A percentile compares a stretch with the other conserved stretches of the same genome.
phyloP scores from a whole-genome alignment of 2,797 vertebrate species.

The Poliocrania exsul region DNA sequence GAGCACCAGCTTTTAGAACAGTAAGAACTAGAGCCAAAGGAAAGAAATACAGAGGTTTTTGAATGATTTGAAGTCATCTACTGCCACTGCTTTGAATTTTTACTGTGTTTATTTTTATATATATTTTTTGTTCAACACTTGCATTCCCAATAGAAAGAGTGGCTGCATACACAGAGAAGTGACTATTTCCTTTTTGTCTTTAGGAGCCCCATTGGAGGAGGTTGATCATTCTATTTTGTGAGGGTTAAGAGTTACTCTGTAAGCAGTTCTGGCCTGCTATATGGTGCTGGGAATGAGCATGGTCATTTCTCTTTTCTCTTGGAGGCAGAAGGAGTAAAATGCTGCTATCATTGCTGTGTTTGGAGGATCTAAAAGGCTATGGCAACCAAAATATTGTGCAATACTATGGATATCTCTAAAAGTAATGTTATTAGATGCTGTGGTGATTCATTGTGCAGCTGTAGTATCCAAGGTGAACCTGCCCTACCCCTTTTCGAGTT shows the following conservation, averaged over 20 bases:
- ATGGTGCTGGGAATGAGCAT: not conserved
- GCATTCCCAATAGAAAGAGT: not conserved
- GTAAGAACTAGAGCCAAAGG: not conserved
- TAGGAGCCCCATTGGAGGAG: accelerated
- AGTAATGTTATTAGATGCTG: accelerated
- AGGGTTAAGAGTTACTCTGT: not conserved
- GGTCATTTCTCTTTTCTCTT: not conserved
- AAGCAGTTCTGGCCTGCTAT: not conserved
- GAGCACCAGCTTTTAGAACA: not conserved
- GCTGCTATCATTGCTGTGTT: not conserved
- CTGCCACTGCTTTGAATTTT: not conserved
- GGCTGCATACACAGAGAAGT: not conserved
- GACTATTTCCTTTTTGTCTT: not conserved
- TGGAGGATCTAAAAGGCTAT: not conserved
- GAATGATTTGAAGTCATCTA: not conserved
- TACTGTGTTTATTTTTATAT: not conserved
- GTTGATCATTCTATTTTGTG: accelerated
- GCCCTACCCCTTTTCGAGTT: not conserved
- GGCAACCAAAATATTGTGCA: not conserved
- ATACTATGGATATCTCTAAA: not conserved
- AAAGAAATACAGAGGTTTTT: not conserved
- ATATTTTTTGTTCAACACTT: not conserved
- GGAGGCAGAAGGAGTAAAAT: not conserved
- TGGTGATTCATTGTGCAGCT: not conserved
- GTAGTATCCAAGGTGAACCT: not conserved